Percentiles rank a stretch among this genome's conserved stretches.
phyloP scores from a whole-genome alignment of 2,888 invertebrate species.

The Euplagia quadripunctaria region DNA sequence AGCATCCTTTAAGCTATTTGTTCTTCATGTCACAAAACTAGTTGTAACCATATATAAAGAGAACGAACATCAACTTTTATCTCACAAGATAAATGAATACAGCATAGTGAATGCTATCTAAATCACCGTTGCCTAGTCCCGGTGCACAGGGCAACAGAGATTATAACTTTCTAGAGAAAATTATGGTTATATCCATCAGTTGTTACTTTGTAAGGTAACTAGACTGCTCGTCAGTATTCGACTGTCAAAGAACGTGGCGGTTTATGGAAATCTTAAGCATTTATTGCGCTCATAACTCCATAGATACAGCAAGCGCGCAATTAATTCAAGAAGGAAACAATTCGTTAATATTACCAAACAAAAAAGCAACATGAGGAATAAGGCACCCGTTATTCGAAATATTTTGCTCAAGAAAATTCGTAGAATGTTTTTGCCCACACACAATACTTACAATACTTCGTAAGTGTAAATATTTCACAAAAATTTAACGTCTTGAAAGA shows the following conservation, averaged over 20 bases:
- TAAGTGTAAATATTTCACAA: slow-evolving; percentile 60
- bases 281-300: slow-evolving; percentile 69
- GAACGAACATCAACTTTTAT: slow-evolving; percentile 40
- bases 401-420: slow-evolving; percentile 58
- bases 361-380: slow-evolving; percentile 55
- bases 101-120: slow-evolving; percentile 46
- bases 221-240: slow-evolving; percentile 74
- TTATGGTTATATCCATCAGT: slow-evolving; percentile 66
- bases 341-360: slow-evolving; percentile 69
- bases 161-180: slow-evolving; percentile 67
- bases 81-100: slow-evolving; percentile 46
- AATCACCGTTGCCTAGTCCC: slow-evolving; percentile 47
- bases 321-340: slow-evolving; percentile 66
- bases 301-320: slow-evolving; percentile 57
- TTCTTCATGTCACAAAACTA: slow-evolving; percentile 19
- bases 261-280: slow-evolving; percentile 76
- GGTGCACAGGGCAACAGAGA: slow-evolving; percentile 51
- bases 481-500: slow-evolving; percentile 68
- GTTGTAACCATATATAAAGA: slow-evolving; percentile 20
- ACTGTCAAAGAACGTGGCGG: slow-evolving; percentile 70
- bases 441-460: slow-evolving; percentile 42
- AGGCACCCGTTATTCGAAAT: slow-evolving; percentile 54
- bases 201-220: slow-evolving; percentile 62
- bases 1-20: slow-evolving; percentile 32
- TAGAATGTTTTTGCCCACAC: slow-evolving; percentile 45